Percentiles rank a stretch among this genome's conserved stretches.
Conservation (phyloP, 2,113 vertebrate genomes). For the Oryctolagus cuniculus region DNA sequence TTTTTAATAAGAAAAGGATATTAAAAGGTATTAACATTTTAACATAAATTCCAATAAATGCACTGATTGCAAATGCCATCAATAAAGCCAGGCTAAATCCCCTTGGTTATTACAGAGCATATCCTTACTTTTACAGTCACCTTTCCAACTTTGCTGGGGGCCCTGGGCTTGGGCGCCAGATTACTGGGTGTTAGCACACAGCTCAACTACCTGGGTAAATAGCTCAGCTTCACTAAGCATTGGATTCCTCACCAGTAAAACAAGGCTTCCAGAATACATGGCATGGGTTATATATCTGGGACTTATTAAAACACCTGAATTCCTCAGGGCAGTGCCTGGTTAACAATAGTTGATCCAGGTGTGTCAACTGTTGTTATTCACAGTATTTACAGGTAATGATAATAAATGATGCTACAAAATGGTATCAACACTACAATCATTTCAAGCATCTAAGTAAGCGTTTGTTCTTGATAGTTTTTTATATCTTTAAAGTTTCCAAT, state of each 20-base stretch:
- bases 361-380: neutral
- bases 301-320: neutral
- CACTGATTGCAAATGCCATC: neutral
- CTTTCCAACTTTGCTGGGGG: neutral
- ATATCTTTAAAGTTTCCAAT: neutral
- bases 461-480: slow-evolving; percentile 35
- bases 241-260: neutral
- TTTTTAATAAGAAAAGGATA: neutral
- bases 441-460: neutral
- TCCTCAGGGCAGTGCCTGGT: neutral
- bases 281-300: neutral
- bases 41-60: neutral
- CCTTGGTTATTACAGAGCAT: neutral
- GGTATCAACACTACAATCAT: neutral
- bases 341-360: neutral
- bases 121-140: neutral
- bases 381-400: neutral
- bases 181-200: neutral
- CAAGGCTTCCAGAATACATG: neutral
- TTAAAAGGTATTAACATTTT: neutral
- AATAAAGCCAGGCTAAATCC: neutral
- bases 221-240: neutral
- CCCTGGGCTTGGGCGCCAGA: neutral
- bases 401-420: neutral
- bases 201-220: neutral